Percentiles rank a stretch among this genome's conserved stretches.
These are phyloP conservation scores for Esperia sulphurella DNA, from an alignment of 2,888 invertebrate genomes.

Conservation along the genomic window DNA sequence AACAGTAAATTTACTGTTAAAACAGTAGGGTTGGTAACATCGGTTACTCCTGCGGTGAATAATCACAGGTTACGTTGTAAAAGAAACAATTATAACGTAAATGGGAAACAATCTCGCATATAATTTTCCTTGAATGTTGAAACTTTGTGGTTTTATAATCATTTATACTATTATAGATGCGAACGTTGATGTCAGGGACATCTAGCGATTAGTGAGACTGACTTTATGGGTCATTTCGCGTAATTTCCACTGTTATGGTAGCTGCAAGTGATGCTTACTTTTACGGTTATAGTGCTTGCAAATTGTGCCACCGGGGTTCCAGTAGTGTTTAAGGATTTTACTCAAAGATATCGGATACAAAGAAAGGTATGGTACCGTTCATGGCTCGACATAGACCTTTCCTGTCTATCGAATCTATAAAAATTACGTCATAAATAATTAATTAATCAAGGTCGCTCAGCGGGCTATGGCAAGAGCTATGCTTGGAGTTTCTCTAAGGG, in stretches of 20 bases:
- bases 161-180: conserved; percentile 25
- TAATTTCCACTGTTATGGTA: conserved; percentile 20
- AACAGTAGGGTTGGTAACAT: conserved; percentile 1
- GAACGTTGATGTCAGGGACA: conserved; percentile 31
- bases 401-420: too few species aligned
- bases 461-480: too few species aligned
- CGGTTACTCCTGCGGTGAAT: conserved; percentile 9
- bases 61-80: conserved; percentile 6
- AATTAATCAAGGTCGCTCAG: too few species aligned
- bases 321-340: background rate
- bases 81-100: conserved; percentile 17
- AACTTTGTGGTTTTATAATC: conserved; percentile 22
- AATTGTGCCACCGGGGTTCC: background rate
- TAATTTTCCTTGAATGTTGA: conserved; percentile 28
- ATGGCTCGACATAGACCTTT: too few species aligned
- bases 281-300: background rate
- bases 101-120: conserved; percentile 17
- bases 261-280: too few species aligned
- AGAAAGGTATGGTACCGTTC: too few species aligned
- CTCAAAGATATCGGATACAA: too few species aligned
- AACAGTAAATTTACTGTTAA: background rate
- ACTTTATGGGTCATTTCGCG: conserved; percentile 25
- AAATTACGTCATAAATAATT: too few species aligned
- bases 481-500: too few species aligned
- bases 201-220: conserved; percentile 20